A percentile compares a stretch with the other conserved stretches of the same genome.
These are phyloP conservation scores for Xestia c-nigrum DNA, from an alignment of 2,888 invertebrate species.

Conservation along the genomic window DNA sequence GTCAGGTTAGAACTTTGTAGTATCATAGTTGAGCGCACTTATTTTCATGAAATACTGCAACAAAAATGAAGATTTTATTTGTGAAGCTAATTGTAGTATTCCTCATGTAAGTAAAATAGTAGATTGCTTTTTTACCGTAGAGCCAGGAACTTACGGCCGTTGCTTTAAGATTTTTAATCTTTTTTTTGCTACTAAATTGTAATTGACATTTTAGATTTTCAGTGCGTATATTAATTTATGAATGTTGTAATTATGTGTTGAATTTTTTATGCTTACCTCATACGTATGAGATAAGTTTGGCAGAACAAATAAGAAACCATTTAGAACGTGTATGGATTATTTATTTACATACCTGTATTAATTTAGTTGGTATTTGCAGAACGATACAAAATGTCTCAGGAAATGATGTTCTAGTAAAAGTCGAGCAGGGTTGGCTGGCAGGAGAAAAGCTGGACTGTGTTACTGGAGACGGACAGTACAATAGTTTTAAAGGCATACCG, in stretches of 20 bases:
- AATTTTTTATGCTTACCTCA: neutral
- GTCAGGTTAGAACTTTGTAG: neutral
- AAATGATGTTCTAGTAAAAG: conserved; percentile 4
- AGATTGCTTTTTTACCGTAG: neutral
- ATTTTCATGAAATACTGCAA: neutral
- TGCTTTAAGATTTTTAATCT: neutral
- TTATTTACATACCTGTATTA: neutral
- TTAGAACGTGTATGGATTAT: neutral
- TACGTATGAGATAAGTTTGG: neutral
- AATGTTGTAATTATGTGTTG: neutral
- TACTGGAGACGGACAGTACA: conserved; percentile 29
- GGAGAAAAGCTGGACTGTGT: conserved; percentile 22
- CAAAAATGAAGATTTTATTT: neutral
- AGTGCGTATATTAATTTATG: neutral
- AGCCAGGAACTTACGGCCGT: neutral
- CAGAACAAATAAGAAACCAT: neutral
- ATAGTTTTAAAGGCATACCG: conserved; percentile 44
- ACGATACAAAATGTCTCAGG: conserved; percentile 1
- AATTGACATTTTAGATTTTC: neutral
- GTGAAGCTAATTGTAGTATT: neutral
- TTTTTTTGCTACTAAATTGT: neutral
- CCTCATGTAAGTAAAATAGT: conserved; percentile 3
- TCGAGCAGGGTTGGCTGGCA: conserved; percentile 33
- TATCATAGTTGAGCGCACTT: neutral
- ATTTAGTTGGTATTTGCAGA: conserved; percentile 14